Percentiles rank a stretch among this genome's conserved stretches.
Conservation (phyloP, 2,113 vertebrate genomes). For the Siphamia tubifer region DNA sequence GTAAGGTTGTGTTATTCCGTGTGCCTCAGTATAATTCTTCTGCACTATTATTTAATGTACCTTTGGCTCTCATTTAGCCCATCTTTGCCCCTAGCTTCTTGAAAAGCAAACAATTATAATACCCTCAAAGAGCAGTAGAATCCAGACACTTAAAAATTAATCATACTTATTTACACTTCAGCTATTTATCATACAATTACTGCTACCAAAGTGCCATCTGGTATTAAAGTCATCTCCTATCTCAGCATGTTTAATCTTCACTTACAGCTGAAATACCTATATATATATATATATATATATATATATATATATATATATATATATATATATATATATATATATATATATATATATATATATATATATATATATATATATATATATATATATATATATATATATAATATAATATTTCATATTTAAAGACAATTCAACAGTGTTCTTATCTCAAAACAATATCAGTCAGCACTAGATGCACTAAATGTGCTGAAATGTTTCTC, state of each 20-base stretch:
- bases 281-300: too few relatives aligned
- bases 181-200: constrained; percentile 46
- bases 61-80: constrained; percentile 48
- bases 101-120: constrained; percentile 60
- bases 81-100: constrained; percentile 24
- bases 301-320: too few relatives aligned
- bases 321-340: too few relatives aligned
- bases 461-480: neutral
- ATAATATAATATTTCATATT: too few relatives aligned
- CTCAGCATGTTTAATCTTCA: constrained; percentile 17
- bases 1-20: constrained; percentile 22
- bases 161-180: constrained; percentile 52
- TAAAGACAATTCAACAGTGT: neutral
- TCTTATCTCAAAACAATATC: constrained; percentile 13
- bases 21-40: constrained; percentile 7
- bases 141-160: constrained; percentile 59
- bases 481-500: constrained; percentile 15
- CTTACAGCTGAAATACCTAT: neutral
- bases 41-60: constrained; percentile 43
- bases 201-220: constrained; percentile 37
- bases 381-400: too few relatives aligned
- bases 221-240: constrained; percentile 27
- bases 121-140: constrained; percentile 46
- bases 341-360: too few relatives aligned
- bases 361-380: too few relatives aligned